A percentile compares a stretch with the other conserved stretches of the same genome.
Evolutionary conservation across 2,113 vertebrate species (phyloP).

Genomic region (Sardina pilchardus): DNA sequence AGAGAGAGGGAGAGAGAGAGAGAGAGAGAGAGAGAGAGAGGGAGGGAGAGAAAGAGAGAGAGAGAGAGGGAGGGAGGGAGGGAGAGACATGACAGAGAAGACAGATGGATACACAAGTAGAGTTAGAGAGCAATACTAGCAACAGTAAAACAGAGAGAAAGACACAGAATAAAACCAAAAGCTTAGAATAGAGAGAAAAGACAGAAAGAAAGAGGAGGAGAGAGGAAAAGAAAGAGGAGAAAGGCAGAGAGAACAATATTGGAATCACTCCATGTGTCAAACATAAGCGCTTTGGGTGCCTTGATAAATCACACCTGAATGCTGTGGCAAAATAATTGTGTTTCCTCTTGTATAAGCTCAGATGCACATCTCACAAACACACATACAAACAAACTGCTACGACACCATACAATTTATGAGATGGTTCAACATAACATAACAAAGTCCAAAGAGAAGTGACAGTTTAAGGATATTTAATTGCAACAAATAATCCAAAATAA

Average conservation of each 20-base stretch:
- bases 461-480: too few relatives aligned
- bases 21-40: neutral
- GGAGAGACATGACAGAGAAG: neutral
- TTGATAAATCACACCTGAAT: too few relatives aligned
- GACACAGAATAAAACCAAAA: neutral
- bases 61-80: neutral
- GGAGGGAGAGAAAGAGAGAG: neutral
- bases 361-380: neutral
- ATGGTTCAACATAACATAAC: too few relatives aligned
- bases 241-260: neutral
- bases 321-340: neutral
- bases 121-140: neutral
- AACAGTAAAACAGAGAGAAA: neutral
- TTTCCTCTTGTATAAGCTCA: neutral
- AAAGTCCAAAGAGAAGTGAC: too few relatives aligned
- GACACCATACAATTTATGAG: too few relatives aligned
- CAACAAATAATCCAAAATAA: too few relatives aligned
- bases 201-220: slow-evolving; percentile 6
- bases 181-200: neutral
- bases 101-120: neutral
- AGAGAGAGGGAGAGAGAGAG: neutral
- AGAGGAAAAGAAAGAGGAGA: neutral
- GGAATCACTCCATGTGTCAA: neutral
- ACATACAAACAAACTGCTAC: too few relatives aligned
- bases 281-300: too few relatives aligned